These are phyloP conservation scores for Adrianichthys oophorus DNA, from an alignment of 2,797 vertebrate genomes.

Conservation along the genomic window DNA sequence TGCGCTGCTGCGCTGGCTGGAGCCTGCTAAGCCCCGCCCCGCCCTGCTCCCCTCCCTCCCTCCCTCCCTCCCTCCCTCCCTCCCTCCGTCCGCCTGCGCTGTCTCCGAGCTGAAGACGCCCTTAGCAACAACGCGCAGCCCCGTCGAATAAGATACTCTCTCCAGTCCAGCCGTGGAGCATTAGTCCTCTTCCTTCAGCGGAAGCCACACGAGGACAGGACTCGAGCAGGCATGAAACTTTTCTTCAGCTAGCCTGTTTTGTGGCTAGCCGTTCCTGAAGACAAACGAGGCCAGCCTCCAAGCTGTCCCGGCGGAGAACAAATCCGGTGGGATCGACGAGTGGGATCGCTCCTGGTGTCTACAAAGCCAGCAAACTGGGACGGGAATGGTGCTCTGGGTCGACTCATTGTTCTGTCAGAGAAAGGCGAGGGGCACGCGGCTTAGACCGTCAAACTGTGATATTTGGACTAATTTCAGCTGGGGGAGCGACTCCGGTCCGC, in stretches of 20 bases:
- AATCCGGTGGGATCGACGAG: slow-evolving; percentile 39
- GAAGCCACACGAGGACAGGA: slow-evolving; percentile 25
- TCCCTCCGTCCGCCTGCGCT: slow-evolving; percentile 44
- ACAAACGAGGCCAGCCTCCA: slow-evolving; percentile 39
- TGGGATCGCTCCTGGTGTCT: slow-evolving; percentile 40
- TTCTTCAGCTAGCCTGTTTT: slow-evolving; percentile 34
- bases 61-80: slow-evolving; percentile 46
- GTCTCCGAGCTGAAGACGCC: slow-evolving; percentile 71
- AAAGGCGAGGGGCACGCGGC: slow-evolving; percentile 64
- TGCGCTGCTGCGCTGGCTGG: slow-evolving; percentile 35
- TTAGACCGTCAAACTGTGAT: slow-evolving; percentile 45
- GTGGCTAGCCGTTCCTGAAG: slow-evolving; percentile 43
- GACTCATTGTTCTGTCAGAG: slow-evolving; percentile 57
- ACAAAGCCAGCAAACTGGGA: slow-evolving; percentile 40
- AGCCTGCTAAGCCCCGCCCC: slow-evolving; percentile 35
- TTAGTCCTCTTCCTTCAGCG: slow-evolving; percentile 27
- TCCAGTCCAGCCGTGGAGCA: slow-evolving; percentile 32
- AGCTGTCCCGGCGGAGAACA: slow-evolving; percentile 56
- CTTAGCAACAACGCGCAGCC: slow-evolving; percentile 78
- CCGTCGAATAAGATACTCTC: slow-evolving; percentile 52
- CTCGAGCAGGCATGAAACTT: slow-evolving; percentile 38
- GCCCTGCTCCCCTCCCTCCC: slow-evolving; percentile 7
- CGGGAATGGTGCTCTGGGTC: slow-evolving; percentile 76
- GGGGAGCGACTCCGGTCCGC: slow-evolving; percentile 55
- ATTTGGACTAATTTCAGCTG: slow-evolving; percentile 65